phyloP scores from a whole-genome alignment of 1,140 invertebrate genomes.

The Steinernema feltiae region DNA sequence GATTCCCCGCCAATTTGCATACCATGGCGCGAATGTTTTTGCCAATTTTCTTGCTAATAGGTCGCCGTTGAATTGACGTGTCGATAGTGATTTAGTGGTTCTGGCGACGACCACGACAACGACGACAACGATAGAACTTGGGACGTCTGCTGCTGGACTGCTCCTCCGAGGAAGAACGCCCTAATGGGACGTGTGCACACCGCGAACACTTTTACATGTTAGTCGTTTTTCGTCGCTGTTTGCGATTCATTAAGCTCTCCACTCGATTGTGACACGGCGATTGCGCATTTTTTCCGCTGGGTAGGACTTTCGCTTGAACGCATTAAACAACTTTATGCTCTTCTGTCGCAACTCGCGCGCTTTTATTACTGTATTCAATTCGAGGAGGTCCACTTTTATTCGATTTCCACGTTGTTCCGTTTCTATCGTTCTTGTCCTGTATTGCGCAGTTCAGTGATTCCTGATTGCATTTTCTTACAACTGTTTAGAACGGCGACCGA shows the following conservation, averaged over 20 bases:
- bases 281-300: neutral
- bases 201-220: neutral
- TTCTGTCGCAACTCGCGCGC: neutral
- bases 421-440: too few relatives aligned
- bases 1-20: neutral
- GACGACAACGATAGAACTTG: neutral
- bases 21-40: neutral
- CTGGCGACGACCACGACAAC: neutral
- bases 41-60: neutral
- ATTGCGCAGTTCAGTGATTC: too few relatives aligned
- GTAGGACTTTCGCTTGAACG: too few relatives aligned
- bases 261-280: neutral
- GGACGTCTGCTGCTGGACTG: neutral
- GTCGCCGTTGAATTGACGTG: neutral
- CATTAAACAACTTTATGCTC: neutral
- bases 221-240: neutral
- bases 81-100: neutral
- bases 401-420: too few relatives aligned
- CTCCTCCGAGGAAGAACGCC: neutral
- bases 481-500: too few relatives aligned
- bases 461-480: too few relatives aligned
- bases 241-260: conserved; percentile 4
- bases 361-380: neutral
- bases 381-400: too few relatives aligned
- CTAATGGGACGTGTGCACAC: neutral